Conservation (phyloP, 2,797 vertebrate genomes). For the Eidolon dupreanum region DNA sequence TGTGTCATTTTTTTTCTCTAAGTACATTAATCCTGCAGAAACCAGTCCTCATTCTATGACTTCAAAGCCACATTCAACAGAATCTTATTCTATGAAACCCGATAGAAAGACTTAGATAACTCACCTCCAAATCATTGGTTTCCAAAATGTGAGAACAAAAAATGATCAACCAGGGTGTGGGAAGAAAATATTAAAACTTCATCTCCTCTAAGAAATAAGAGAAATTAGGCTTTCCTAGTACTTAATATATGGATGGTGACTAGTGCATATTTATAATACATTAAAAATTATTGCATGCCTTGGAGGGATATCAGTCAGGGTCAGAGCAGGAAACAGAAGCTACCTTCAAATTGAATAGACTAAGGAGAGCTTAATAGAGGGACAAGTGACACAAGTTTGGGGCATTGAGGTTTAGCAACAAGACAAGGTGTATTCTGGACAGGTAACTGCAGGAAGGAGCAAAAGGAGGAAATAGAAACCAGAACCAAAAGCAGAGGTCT, state of each 20-base stretch:
- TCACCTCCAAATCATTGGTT: not conserved
- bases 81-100: not conserved
- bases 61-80: not conserved
- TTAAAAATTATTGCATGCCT: not conserved
- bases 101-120: not conserved
- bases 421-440: not conserved
- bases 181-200: not conserved
- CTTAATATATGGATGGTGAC: not conserved
- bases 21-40: slow-evolving; percentile 1
- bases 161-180: not conserved
- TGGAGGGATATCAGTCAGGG: not conserved
- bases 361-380: not conserved
- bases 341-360: not conserved
- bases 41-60: not conserved
- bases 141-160: not conserved
- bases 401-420: not conserved
- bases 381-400: not conserved
- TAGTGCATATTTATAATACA: not conserved
- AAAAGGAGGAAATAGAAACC: not conserved
- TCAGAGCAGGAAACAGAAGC: not conserved
- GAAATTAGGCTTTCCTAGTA: not conserved
- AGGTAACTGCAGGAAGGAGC: not conserved
- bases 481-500: not conserved
- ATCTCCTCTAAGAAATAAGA: not conserved
- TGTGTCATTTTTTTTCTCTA: not conserved